Percentiles rank a stretch among this genome's conserved stretches.
Evolutionary conservation across 2,797 vertebrate genomes (phyloP).

Genomic region (Hoplostethus mediterraneus): DNA sequence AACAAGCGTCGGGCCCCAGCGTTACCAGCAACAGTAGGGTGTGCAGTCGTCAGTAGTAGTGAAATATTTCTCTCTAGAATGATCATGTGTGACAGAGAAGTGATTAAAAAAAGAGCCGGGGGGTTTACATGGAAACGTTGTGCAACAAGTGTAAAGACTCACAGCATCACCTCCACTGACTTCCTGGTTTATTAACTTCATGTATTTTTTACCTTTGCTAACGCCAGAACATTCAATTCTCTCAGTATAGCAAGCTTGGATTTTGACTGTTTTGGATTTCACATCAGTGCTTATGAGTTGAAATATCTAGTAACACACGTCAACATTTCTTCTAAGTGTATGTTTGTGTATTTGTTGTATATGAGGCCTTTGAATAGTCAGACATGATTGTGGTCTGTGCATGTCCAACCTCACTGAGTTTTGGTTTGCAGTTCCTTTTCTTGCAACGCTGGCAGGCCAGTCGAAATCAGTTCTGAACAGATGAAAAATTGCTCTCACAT

Average conservation of each 20-base stretch:
- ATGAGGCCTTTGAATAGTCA: no score
- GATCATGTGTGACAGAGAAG: background rate
- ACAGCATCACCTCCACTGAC: background rate
- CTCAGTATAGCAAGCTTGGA: no score
- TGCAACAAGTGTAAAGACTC: background rate
- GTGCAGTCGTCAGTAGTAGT: constrained; percentile 20
- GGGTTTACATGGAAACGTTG: background rate
- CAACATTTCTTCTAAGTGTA: no score
- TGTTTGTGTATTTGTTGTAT: no score
- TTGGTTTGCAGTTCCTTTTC: background rate
- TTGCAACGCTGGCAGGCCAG: background rate
- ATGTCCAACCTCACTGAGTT: background rate
- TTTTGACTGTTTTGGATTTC: no score
- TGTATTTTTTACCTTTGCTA: background rate
- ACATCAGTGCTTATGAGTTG: background rate
- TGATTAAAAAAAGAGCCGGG: background rate
- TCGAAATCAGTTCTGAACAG: background rate
- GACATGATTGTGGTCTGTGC: background rate
- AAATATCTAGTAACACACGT: background rate
- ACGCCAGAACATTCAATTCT: no score
- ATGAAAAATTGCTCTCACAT: background rate
- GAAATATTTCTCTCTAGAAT: constrained; percentile 2
- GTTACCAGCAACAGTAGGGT: constrained; percentile 3
- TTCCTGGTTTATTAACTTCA: background rate
- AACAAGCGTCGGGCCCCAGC: constrained; percentile 12